Conservation (phyloP, 2,888 invertebrate species). For the Andricus quercusramuli region DNA sequence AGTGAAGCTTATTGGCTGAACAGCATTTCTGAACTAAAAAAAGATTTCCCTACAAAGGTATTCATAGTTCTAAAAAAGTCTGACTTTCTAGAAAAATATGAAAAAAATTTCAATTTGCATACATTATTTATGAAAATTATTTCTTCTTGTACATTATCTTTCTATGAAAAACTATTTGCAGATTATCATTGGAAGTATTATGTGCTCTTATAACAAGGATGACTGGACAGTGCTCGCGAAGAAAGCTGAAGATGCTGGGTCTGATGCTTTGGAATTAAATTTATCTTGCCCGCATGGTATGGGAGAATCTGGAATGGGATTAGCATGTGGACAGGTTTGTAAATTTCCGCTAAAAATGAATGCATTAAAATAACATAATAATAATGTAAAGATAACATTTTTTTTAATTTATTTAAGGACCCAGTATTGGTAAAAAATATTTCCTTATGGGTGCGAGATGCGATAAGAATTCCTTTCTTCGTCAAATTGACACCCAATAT, state of each 20-base stretch:
- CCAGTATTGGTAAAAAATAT: constrained; percentile 93
- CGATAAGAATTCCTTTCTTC: constrained; percentile 96
- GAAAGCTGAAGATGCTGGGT: constrained; percentile 89
- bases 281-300: constrained; percentile 99
- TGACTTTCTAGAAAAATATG: neutral
- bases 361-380: too few relatives aligned
- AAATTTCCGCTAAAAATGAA: neutral
- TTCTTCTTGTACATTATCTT: constrained; percentile 33
- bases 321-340: constrained; percentile 96
- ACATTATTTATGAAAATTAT: constrained; percentile 20
- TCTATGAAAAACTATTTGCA: constrained; percentile 70
- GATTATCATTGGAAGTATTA: constrained; percentile 96
- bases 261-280: constrained; percentile 97
- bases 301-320: constrained; percentile 99
- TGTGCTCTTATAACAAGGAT: constrained; percentile 91
- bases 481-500: constrained; percentile 99
- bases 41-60: constrained; percentile 94
- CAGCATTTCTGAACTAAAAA: constrained; percentile 92
- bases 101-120: neutral
- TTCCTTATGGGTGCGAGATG: constrained; percentile 92
- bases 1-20: constrained; percentile 95
- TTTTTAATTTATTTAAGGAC: constrained; percentile 80
- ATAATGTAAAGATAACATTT: neutral
- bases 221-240: constrained; percentile 94
- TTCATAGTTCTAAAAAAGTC: constrained; percentile 11